Percentiles rank a stretch among this genome's conserved stretches.
Conservation (phyloP, 2,888 invertebrate genomes). For the Papilio demoleus region DNA sequence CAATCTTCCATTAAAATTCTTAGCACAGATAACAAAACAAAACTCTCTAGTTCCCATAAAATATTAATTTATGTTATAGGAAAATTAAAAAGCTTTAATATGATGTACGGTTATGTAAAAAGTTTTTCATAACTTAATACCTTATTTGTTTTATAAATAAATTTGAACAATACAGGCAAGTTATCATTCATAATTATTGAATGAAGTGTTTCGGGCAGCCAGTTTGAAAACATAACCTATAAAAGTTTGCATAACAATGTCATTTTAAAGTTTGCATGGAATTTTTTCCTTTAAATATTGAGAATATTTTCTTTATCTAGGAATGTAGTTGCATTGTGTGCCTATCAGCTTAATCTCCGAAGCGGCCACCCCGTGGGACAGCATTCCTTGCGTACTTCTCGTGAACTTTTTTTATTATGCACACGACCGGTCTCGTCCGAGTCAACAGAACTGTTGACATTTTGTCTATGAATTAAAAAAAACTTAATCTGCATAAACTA, state of each 20-base stretch:
- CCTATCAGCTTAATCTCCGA: conserved; percentile 47
- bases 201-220: not conserved
- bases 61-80: not conserved
- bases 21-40: not conserved
- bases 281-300: not conserved
- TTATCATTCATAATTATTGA: not conserved
- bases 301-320: conserved; percentile 29
- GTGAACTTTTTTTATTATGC: conserved; percentile 51
- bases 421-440: conserved; percentile 61
- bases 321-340: conserved; percentile 46
- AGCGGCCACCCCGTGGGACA: conserved; percentile 46
- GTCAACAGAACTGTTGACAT: conserved; percentile 56
- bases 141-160: conserved; percentile 8
- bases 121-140: not conserved
- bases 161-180: not conserved
- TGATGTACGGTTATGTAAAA: not conserved
- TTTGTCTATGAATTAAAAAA: conserved; percentile 42
- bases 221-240: conserved; percentile 12
- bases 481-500: conserved; percentile 27
- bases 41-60: not conserved
- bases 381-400: conserved; percentile 54
- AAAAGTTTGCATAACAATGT: not conserved
- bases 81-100: not conserved
- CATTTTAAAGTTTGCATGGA: not conserved
- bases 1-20: conserved; percentile 24